Evolutionary conservation across 2,888 invertebrate genomes (phyloP).

Genomic region (Zygogramma bicolorata): DNA sequence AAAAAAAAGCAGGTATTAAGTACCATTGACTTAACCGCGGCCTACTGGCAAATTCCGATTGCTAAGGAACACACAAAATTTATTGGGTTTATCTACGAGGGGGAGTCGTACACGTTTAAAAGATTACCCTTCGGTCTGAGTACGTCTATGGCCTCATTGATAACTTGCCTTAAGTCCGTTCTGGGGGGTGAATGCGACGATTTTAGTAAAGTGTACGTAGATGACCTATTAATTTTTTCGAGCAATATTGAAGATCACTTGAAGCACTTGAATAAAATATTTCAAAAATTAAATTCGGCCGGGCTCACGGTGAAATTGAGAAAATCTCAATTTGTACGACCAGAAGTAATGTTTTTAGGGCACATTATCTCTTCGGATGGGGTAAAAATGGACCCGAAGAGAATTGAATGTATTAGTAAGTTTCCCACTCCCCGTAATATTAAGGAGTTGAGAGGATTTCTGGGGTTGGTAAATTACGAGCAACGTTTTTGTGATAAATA

Average conservation of each 20-base stretch:
- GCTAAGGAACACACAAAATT: slow-evolving; percentile 26
- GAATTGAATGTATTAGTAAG: slow-evolving; percentile 21
- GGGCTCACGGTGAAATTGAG: slow-evolving; percentile 22
- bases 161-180: slow-evolving; percentile 10
- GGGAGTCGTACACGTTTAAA: slow-evolving; percentile 31
- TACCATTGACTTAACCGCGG: slow-evolving; percentile 30
- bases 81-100: slow-evolving; percentile 39
- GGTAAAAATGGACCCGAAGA: slow-evolving; percentile 13
- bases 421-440: slow-evolving; percentile 29
- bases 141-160: slow-evolving; percentile 24
- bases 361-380: slow-evolving; percentile 14
- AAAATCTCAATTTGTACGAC: slow-evolving; percentile 22
- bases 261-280: slow-evolving; percentile 8
- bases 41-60: slow-evolving; percentile 43
- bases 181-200: background rate
- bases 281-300: slow-evolving; percentile 6
- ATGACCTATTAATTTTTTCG: slow-evolving; percentile 21
- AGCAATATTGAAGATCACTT: slow-evolving; percentile 1
- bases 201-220: slow-evolving; percentile 12
- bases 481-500: slow-evolving; percentile 23
- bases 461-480: slow-evolving; percentile 28
- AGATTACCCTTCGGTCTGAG: slow-evolving; percentile 15
- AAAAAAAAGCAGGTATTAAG: slow-evolving; percentile 18
- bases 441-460: slow-evolving; percentile 23
- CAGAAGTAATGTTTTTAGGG: slow-evolving; percentile 13